Evolutionary conservation across 2,888 invertebrate species (phyloP).

Genomic region (Coronaproctus castanopsis): DNA sequence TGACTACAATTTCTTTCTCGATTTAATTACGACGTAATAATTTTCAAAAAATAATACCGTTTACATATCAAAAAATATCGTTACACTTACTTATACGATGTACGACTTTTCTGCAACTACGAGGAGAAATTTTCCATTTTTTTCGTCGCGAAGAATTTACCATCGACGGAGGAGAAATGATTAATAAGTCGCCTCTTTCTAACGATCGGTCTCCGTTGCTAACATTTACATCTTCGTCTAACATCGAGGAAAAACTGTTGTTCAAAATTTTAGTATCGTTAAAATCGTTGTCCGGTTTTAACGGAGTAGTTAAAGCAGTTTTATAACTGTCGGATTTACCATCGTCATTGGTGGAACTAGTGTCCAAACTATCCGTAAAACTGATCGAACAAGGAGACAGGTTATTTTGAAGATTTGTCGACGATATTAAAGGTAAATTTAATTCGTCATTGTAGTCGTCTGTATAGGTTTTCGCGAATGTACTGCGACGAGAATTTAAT

Average conservation of each 20-base stretch:
- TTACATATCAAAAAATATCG: too few species aligned
- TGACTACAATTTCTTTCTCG: too few species aligned
- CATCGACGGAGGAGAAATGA: neutral
- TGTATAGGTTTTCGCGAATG: neutral
- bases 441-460: neutral
- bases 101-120: too few species aligned
- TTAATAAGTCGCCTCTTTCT: neutral
- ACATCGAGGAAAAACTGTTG: neutral
- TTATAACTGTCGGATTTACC: neutral
- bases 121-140: too few species aligned
- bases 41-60: too few species aligned
- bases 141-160: too few species aligned
- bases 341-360: too few species aligned
- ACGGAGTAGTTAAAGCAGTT: neutral
- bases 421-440: too few species aligned
- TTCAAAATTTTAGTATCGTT: neutral
- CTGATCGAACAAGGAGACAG: neutral
- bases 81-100: too few species aligned
- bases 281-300: neutral
- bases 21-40: too few species aligned
- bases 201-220: neutral
- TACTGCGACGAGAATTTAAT: constrained; percentile 4
- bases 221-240: neutral
- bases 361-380: neutral
- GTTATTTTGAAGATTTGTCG: neutral